Evolutionary conservation across 2,113 vertebrate genomes (phyloP).

Genomic region (Balaeniceps rex): DNA sequence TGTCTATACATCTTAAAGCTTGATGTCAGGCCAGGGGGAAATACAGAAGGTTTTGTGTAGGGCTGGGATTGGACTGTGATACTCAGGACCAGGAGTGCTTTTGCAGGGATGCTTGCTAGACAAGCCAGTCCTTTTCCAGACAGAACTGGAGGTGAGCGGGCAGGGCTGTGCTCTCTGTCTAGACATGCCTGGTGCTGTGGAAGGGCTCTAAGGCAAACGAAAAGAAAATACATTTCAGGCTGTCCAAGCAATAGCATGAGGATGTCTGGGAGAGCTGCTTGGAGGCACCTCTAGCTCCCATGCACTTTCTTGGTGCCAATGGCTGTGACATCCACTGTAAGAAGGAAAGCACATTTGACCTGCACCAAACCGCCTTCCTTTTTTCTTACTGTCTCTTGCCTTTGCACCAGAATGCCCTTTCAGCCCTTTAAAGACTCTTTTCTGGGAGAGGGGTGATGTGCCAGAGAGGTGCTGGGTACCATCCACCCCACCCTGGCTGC

Average conservation of each 20-base stretch:
- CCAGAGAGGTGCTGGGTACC: not conserved
- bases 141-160: not conserved
- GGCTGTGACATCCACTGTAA: not conserved
- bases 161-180: not conserved
- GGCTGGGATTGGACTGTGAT: not conserved
- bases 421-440: not conserved
- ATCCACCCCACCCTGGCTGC: not conserved
- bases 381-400: not conserved
- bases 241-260: not conserved
- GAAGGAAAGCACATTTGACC: not conserved
- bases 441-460: not conserved
- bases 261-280: not conserved
- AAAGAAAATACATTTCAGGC: not conserved
- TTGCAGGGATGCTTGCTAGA: not conserved
- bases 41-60: not conserved
- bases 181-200: not conserved
- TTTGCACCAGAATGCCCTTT: not conserved
- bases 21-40: not conserved
- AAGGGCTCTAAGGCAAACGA: not conserved
- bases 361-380: not conserved
- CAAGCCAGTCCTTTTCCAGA: fast-evolving
- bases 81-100: not conserved
- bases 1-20: not conserved
- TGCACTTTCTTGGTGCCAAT: not conserved
- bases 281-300: not conserved